These are phyloP conservation scores for Montipora capricornis DNA, from an alignment of 64 coral and sea anemone genomes.

Conservation along the genomic window DNA sequence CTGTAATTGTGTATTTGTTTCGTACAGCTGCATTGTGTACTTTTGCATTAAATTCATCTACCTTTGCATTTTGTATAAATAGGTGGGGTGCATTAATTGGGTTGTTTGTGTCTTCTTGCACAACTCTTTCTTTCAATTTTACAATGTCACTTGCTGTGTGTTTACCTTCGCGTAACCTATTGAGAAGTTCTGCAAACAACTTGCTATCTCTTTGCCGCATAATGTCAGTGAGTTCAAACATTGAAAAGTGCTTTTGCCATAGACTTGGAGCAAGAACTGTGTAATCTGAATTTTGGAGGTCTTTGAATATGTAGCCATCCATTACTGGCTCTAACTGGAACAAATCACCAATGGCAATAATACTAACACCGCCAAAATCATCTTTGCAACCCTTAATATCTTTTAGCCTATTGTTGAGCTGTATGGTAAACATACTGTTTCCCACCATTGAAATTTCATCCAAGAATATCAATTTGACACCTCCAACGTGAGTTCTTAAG, in stretches of 20 bases:
- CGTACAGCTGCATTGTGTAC: constrained; percentile 13
- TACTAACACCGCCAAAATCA: too few species aligned
- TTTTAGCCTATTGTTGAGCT: constrained; percentile 55
- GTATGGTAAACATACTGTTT: constrained; percentile 43
- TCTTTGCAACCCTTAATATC: too few species aligned
- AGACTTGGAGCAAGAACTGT: too few species aligned
- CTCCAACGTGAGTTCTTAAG: constrained; percentile 41
- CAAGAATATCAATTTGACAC: constrained; percentile 52
- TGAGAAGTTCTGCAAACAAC: too few species aligned
- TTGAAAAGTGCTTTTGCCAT: too few species aligned
- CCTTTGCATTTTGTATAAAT: constrained; percentile 59
- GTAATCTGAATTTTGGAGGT: too few species aligned
- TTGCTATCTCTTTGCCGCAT: too few species aligned
- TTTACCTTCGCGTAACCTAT: too few species aligned
- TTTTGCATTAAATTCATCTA: constrained; percentile 57
- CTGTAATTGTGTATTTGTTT: constrained; percentile 41
- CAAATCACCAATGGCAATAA: constrained; percentile 69
- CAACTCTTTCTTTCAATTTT: too few species aligned
- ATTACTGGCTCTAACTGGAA: constrained; percentile 73
- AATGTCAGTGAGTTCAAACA: too few species aligned
- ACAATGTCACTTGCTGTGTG: too few species aligned
- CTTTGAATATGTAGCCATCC: constrained; percentile 59
- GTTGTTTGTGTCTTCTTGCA: background rate
- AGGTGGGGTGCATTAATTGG: constrained; percentile 40
- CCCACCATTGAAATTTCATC: constrained; percentile 46